Conservation (phyloP, 35 echinoderm and acorn worm species). For the Anneissia japonica region DNA sequence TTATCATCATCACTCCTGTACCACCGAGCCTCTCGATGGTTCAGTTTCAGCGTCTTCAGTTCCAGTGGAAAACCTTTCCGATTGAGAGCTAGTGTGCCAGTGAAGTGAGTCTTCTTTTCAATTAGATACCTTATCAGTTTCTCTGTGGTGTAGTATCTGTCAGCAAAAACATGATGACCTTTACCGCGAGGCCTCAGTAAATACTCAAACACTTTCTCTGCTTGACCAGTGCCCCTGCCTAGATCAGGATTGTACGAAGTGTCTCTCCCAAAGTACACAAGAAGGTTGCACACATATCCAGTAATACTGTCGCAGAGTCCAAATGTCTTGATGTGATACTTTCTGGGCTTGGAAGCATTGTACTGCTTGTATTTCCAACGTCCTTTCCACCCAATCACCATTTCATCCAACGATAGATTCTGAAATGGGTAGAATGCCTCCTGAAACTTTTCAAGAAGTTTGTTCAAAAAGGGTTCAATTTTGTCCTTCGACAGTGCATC, state of each 20-base stretch:
- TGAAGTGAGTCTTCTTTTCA: conserved; percentile 13
- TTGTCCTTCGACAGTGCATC: conserved; percentile 24
- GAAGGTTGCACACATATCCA: conserved; percentile 18
- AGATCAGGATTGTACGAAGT: conserved; percentile 30
- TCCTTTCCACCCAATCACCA: conserved; percentile 34
- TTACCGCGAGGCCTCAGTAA: conserved; percentile 18
- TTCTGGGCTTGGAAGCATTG: conserved; percentile 24
- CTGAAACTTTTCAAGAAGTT: conserved; percentile 30
- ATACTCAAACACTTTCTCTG: conserved; percentile 23
- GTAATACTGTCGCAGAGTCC: conserved; percentile 37
- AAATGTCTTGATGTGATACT: conserved; percentile 34
- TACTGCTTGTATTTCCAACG: conserved; percentile 37
- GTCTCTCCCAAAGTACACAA: conserved; percentile 14
- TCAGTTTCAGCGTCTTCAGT: conserved; percentile 11
- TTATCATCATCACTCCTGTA: conserved; percentile 25
- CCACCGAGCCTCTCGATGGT: neutral
- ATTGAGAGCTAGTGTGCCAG: conserved; percentile 15
- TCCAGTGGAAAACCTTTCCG: neutral
- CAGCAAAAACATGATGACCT: conserved; percentile 23
- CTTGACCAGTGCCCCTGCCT: neutral
- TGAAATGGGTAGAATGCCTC: conserved; percentile 34
- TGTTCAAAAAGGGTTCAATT: conserved; percentile 19
- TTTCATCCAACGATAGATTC: conserved; percentile 29
- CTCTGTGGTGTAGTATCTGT: conserved; percentile 35
- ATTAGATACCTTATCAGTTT: conserved; percentile 18